Evolutionary conservation across 2,797 vertebrate genomes (phyloP).

Genomic region (Cyclura pinguis): DNA sequence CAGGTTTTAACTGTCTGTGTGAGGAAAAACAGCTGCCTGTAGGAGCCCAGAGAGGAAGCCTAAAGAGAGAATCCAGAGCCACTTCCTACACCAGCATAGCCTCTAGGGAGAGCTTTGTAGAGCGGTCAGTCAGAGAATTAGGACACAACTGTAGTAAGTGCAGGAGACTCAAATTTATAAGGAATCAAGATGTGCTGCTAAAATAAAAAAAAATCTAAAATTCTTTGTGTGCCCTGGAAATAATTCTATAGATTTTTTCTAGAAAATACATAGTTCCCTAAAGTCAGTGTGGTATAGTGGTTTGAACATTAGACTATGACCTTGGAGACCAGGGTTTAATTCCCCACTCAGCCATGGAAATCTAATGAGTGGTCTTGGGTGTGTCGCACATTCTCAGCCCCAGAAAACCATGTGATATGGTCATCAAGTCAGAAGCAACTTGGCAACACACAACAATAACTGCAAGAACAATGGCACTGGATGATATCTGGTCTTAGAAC

Average conservation of each 20-base stretch:
- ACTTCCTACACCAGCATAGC: constrained; percentile 32
- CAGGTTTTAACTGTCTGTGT: constrained; percentile 47
- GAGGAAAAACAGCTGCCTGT: constrained; percentile 33
- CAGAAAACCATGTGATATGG: too few species aligned
- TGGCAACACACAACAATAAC: too few species aligned
- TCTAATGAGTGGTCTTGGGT: too few species aligned
- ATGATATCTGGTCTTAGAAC: too few species aligned
- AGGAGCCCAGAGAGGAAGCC: constrained; percentile 30
- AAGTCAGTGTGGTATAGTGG: too few species aligned
- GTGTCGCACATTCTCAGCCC: too few species aligned
- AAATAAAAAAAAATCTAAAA: background rate
- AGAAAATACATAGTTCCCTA: background rate
- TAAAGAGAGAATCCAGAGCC: constrained; percentile 27
- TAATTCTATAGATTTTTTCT: background rate
- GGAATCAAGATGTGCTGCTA: background rate
- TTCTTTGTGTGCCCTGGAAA: background rate
- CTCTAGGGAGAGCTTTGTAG: constrained; percentile 40
- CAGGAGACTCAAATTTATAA: background rate
- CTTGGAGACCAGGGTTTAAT: too few species aligned
- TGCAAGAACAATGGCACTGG: too few species aligned
- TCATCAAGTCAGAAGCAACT: too few species aligned
- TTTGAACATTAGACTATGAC: too few species aligned
- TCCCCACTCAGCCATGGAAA: too few species aligned
- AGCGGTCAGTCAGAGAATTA: constrained; percentile 22
- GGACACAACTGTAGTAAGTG: constrained; percentile 42